These are phyloP conservation scores for Sarcophaga carnaria DNA, from an alignment of 2,888 invertebrate genomes.

Conservation along the genomic window DNA sequence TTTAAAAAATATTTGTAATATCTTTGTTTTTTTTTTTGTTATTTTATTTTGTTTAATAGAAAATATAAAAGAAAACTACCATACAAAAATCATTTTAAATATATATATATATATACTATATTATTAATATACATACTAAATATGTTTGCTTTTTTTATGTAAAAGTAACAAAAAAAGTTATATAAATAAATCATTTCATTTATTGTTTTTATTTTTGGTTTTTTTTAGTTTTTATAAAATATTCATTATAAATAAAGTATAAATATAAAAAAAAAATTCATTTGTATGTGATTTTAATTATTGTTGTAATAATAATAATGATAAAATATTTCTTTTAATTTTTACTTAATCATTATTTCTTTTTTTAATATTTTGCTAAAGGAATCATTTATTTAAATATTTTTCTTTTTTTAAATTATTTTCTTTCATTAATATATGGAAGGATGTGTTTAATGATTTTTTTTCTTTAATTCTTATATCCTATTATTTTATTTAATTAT, in stretches of 20 bases:
- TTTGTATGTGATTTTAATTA: constrained; percentile 65
- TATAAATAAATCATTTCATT: constrained; percentile 49
- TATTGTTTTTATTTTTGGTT: constrained; percentile 39
- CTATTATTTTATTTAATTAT: constrained; percentile 5
- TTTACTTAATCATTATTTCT: constrained; percentile 71
- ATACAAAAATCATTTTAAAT: constrained; percentile 69
- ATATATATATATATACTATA: constrained; percentile 1
- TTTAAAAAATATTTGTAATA: constrained; percentile 68
- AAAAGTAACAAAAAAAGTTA: constrained; percentile 65
- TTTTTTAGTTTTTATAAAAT: constrained; percentile 23
- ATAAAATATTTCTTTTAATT: constrained; percentile 55
- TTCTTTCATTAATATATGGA: constrained; percentile 63
- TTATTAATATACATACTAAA: constrained; percentile 26
- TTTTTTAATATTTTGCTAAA: constrained; percentile 80
- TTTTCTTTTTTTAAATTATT: constrained; percentile 70
- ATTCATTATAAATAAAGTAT: constrained; percentile 31
- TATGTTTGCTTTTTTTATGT: constrained; percentile 46
- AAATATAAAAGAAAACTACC: constrained; percentile 74
- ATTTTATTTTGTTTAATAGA: constrained; percentile 3
- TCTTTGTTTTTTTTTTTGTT: not conserved
- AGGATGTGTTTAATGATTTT: constrained; percentile 65
- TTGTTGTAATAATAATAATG: constrained; percentile 65
- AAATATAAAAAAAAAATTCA: constrained; percentile 74
- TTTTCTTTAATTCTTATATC: not conserved
- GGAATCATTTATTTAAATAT: constrained; percentile 78